Conservation (phyloP, 1,140 invertebrate genomes). For the Conopomorpha cramerella region DNA sequence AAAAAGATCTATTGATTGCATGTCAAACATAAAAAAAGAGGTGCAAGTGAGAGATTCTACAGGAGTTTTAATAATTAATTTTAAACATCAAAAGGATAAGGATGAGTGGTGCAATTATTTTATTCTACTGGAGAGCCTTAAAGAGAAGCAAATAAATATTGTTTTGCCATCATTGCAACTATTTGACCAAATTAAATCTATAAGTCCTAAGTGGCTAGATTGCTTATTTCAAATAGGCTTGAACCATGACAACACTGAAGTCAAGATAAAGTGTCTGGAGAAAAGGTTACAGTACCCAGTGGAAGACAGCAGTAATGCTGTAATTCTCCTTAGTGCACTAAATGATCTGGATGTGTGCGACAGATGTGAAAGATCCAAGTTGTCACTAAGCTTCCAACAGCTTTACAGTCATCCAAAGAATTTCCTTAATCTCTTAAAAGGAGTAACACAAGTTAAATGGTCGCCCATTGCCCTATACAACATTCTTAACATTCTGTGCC, state of each 20-base stretch:
- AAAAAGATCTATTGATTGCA: slow-evolving; percentile 37
- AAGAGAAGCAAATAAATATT: slow-evolving; percentile 47
- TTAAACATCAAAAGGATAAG: slow-evolving; percentile 16
- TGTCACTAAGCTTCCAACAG: no score
- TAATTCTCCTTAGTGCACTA: slow-evolving; percentile 22
- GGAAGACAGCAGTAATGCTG: slow-evolving; percentile 16
- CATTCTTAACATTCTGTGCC: no score
- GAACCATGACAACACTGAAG: slow-evolving; percentile 36
- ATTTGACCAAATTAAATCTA: slow-evolving; percentile 18
- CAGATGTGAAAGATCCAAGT: no score
- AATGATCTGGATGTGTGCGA: no score
- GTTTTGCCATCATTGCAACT: slow-evolving; percentile 36
- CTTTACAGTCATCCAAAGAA: no score
- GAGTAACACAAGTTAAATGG: no score
- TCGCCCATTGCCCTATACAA: no score
- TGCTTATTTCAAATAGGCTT: slow-evolving; percentile 36
- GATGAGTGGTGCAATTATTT: slow-evolving; percentile 36
- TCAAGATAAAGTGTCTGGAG: slow-evolving; percentile 28
- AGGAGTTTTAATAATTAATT: slow-evolving; percentile 16
- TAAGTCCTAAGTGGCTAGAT: slow-evolving; percentile 29
- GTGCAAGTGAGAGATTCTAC: slow-evolving; percentile 10
- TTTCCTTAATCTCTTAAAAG: no score
- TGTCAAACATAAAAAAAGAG: slow-evolving; percentile 19
- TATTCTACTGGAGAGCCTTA: slow-evolving; percentile 37
- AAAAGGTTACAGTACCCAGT: slow-evolving; percentile 20